Evolutionary conservation across 2,797 vertebrate genomes (phyloP), one percentile per base, ranked within the genome.

Genomic region (Schizopygopsis pylzovi): DNA sequence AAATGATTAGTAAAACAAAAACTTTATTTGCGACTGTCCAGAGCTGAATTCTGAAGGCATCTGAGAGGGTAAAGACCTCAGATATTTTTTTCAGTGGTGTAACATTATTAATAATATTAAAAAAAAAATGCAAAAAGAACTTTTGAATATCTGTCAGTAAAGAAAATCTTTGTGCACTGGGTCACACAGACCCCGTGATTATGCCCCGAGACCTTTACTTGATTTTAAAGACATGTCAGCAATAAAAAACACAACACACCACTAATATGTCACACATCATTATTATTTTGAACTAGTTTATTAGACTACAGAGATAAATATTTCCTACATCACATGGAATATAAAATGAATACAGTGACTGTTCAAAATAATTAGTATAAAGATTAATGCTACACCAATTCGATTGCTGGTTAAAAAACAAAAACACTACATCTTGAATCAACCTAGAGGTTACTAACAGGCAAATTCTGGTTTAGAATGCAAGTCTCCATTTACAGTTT

Each of bases 381-480:
- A 87, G 61, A 71, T 81, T 70, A 86, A 41, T 67, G 71, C 81
- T 79, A 83, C 59, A 84, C 47, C 79, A 87, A 43, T 54, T 45
- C 37, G 76, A 25, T 49, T 39, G 56, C 43, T 84, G 13, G 70
- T 49, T 52, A 25, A 65, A 68, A 20, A 80, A 49, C 41, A 41
- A 4, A 43, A 43, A n/a, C 41, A 56, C 20, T 18, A 33, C 15
- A 61, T 54, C 33, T 65, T n/a, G 43, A 59, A 52, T 20, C 68
- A 45, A 61, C 81, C 6, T 56, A 73, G n/a, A 28, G 20, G 3
- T 49, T 67, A 76, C 13, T 76, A 9, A 49, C 43, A 75, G 25
- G 59, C 25, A 52, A 45, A 65, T 54, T 77, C 33, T 56, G 37
- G 33, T 25, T 67, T 67, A 49, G 28, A 65, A 65, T 39, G 47